Percentiles rank a stretch among this genome's conserved stretches.
Conservation (phyloP, 2,888 invertebrate genomes). For the Mesorhabditis spiculigera region DNA sequence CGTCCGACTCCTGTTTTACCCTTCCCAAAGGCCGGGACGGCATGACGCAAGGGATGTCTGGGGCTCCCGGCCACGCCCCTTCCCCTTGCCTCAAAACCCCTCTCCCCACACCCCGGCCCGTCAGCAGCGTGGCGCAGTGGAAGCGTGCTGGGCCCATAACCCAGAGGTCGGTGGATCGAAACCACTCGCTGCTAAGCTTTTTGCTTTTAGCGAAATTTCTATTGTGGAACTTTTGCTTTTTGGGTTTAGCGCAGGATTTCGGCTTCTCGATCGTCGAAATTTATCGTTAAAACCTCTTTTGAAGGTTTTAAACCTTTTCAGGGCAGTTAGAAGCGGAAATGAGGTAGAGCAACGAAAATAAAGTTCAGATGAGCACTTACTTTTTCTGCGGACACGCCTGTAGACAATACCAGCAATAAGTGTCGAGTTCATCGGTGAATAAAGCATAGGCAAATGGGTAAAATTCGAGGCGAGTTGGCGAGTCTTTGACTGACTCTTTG, state of each 20-base stretch:
- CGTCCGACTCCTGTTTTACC: no score
- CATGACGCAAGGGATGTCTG: no score
- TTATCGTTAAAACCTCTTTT: no score
- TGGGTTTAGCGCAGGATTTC: background rate
- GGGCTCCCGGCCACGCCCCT: no score
- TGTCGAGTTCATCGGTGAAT: constrained; percentile 33
- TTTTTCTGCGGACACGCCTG: constrained; percentile 20
- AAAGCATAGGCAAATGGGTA: constrained; percentile 58
- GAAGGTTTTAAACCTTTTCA: no score
- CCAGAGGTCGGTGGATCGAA: constrained; percentile 77
- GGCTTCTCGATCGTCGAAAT: no score
- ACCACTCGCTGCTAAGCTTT: constrained; percentile 50
- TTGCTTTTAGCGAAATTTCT: constrained; percentile 3
- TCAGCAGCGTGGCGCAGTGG: constrained; percentile 47
- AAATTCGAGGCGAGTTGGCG: constrained; percentile 32
- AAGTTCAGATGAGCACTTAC: constrained; percentile 23
- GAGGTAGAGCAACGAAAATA: background rate
- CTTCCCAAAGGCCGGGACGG: no score
- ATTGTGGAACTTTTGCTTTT: no score
- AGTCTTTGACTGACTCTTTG: background rate
- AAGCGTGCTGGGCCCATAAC: constrained; percentile 81
- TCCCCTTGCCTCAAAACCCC: background rate
- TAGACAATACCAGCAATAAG: constrained; percentile 56
- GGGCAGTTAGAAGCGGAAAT: background rate
- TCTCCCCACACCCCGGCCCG: background rate